Evolutionary conservation across 2,113 vertebrate species (phyloP).

Genomic region (Orthonyx spaldingii): DNA sequence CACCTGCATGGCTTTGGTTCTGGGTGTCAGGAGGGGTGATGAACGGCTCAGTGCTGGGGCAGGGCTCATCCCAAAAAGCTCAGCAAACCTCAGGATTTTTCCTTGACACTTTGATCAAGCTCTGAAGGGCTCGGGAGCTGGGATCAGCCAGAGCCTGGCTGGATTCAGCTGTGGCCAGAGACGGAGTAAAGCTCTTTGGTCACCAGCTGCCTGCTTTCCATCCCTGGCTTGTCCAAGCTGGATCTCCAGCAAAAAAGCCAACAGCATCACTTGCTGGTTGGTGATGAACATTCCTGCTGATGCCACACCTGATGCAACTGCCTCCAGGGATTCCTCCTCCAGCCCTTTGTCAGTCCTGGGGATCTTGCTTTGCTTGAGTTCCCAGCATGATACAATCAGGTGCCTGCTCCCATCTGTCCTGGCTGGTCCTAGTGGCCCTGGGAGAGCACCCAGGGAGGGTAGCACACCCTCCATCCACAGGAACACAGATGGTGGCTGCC

Average conservation of each 20-base stretch:
- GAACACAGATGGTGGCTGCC: neutral
- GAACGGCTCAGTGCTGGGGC: accelerated
- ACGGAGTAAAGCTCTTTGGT: neutral
- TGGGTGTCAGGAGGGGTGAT: neutral
- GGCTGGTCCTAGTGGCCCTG: neutral
- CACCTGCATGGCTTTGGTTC: neutral
- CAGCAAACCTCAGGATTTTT: neutral
- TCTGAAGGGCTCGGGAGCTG: neutral
- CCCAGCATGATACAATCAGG: neutral
- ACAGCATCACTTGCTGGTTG: neutral
- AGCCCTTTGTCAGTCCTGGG: neutral
- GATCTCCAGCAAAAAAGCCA: neutral
- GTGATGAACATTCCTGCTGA: neutral
- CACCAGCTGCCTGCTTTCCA: neutral
- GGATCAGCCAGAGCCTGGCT: neutral
- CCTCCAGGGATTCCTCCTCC: neutral
- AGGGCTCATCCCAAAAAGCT: neutral
- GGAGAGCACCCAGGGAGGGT: neutral
- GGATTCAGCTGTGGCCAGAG: neutral
- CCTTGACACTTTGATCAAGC: neutral
- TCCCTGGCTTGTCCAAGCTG: neutral
- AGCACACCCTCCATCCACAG: neutral
- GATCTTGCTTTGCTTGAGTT: neutral
- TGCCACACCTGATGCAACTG: neutral
- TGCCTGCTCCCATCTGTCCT: neutral